These are phyloP conservation scores for Pasiphila rectangulata DNA, from an alignment of 2,888 invertebrate species.

Conservation along the genomic window DNA sequence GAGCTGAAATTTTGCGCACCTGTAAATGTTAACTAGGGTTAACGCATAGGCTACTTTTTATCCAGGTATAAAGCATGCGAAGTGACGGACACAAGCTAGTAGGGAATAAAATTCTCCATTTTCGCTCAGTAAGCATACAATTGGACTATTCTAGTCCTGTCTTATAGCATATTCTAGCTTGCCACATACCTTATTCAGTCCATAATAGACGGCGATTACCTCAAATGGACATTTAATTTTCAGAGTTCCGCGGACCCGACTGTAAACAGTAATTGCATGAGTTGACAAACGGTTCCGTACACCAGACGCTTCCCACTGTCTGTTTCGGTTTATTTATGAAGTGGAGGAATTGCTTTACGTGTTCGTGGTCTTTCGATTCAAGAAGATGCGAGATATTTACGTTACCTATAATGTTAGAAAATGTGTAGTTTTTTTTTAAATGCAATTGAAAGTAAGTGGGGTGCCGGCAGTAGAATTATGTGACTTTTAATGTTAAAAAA, in stretches of 20 bases:
- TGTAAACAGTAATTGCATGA: slow-evolving; percentile 48
- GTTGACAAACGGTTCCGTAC: slow-evolving; percentile 54
- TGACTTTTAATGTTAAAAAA: too few relatives aligned
- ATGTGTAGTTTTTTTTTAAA: too few relatives aligned
- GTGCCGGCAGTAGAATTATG: too few relatives aligned
- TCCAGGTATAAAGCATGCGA: too few relatives aligned
- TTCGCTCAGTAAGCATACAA: too few relatives aligned
- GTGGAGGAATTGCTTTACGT: slow-evolving; percentile 15
- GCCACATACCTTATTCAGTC: slow-evolving; percentile 11
- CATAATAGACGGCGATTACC: slow-evolving; percentile 36
- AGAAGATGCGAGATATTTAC: background rate
- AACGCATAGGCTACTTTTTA: too few relatives aligned
- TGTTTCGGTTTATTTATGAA: slow-evolving; percentile 32
- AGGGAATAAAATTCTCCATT: too few relatives aligned
- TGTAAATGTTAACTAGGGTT: too few relatives aligned
- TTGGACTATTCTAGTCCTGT: background rate
- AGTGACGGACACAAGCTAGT: too few relatives aligned
- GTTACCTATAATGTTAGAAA: background rate
- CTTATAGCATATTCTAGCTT: background rate
- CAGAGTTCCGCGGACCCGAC: slow-evolving; percentile 35
- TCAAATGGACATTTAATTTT: slow-evolving; percentile 49
- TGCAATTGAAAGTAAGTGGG: too few relatives aligned
- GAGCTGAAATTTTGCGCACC: too few relatives aligned
- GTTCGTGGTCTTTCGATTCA: background rate
- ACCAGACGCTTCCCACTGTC: slow-evolving; percentile 48